A percentile compares a stretch with the other conserved stretches of the same genome.
These are phyloP conservation scores for Tigriopus californicus DNA, from an alignment of 2,888 invertebrate species.

Conservation along the genomic window DNA sequence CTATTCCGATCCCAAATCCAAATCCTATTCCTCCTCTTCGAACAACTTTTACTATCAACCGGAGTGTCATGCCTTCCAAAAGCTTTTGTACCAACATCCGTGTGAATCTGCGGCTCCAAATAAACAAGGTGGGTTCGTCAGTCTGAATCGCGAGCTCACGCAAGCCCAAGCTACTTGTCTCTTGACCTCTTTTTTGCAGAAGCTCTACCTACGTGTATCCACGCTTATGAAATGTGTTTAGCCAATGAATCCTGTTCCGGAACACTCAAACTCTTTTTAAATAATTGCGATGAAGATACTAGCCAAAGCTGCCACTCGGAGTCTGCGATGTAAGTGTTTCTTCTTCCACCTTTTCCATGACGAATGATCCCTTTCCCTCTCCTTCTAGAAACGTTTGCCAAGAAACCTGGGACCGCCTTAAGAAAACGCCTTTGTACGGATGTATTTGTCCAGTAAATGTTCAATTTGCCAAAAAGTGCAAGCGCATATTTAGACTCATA, in stretches of 20 bases:
- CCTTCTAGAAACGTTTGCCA: constrained; percentile 54
- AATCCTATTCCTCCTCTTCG: too few species aligned
- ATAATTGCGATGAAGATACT: too few species aligned
- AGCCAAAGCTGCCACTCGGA: constrained; percentile 54
- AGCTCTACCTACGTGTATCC: too few species aligned
- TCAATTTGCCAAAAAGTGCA: constrained; percentile 60
- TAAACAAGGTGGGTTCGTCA: too few species aligned
- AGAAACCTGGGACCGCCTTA: constrained; percentile 67
- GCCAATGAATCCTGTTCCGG: too few species aligned
- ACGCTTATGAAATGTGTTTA: too few species aligned
- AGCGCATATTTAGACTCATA: constrained; percentile 66
- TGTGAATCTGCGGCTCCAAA: too few species aligned
- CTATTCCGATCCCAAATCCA: too few species aligned
- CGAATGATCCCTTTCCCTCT: not conserved
- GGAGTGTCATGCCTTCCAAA: constrained; percentile 20
- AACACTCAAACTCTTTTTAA: too few species aligned
- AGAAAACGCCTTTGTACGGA: constrained; percentile 72
- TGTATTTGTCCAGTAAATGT: constrained; percentile 71
- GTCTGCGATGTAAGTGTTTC: constrained; percentile 74
- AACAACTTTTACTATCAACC: constrained; percentile 14
- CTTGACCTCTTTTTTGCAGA: too few species aligned
- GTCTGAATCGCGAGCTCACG: too few species aligned
- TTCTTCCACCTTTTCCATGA: constrained; percentile 35
- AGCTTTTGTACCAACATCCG: constrained; percentile 11
- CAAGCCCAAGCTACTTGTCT: too few species aligned